Percentiles rank a stretch among this genome's conserved stretches.
Evolutionary conservation across 2,113 vertebrate species (phyloP).

Genomic region (Lepus americanus): DNA sequence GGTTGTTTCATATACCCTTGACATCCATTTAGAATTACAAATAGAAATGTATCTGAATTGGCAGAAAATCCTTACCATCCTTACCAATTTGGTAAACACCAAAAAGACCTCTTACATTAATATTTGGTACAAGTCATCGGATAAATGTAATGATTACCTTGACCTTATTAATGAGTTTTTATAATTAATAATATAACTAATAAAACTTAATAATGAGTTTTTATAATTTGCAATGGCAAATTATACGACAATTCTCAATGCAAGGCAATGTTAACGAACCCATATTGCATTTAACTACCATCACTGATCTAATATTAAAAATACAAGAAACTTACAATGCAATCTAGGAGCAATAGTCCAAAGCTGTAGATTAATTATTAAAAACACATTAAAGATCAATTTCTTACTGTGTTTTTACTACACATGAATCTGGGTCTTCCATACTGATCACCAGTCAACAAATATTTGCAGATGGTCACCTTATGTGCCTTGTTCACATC

Average conservation of each 20-base stretch:
- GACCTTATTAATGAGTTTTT: not conserved
- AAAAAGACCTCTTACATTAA: slow-evolving; percentile 34
- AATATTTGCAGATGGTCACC: not conserved
- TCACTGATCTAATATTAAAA: slow-evolving; percentile 10
- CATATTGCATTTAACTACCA: not conserved
- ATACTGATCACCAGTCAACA: not conserved
- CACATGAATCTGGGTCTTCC: slow-evolving; percentile 25
- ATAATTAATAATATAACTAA: no score
- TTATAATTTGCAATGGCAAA: not conserved
- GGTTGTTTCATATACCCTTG: slow-evolving; percentile 54
- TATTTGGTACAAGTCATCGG: not conserved
- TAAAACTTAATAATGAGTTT: no score
- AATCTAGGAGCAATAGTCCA: not conserved
- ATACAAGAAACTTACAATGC: not conserved
- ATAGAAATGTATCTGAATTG: slow-evolving; percentile 24
- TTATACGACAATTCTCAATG: not conserved
- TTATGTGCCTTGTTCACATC: not conserved
- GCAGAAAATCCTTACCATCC: slow-evolving; percentile 28
- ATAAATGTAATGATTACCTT: not conserved
- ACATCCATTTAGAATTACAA: slow-evolving; percentile 60
- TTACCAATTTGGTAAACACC: slow-evolving; percentile 21
- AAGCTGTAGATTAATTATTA: not conserved
- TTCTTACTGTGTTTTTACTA: slow-evolving; percentile 27
- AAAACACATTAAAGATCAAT: slow-evolving; percentile 4
- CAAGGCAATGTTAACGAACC: slow-evolving; percentile 23